These are phyloP conservation scores for Ectemnius lituratus DNA, from an alignment of 2,888 invertebrate species.

Conservation along the genomic window DNA sequence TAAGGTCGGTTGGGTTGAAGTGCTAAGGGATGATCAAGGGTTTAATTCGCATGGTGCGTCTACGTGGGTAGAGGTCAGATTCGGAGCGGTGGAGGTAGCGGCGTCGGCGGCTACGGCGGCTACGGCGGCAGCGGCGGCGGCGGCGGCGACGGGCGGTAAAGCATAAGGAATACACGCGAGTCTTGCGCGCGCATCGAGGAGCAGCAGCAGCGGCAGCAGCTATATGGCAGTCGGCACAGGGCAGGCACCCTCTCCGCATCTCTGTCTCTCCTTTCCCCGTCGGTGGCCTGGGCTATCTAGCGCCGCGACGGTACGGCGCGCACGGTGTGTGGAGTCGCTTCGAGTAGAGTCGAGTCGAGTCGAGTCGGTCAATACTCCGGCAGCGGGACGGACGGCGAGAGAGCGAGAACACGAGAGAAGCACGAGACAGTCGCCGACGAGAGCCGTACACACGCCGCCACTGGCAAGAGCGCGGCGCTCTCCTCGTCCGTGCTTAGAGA, in stretches of 20 bases:
- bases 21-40: not conserved
- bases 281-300: conserved; percentile 10
- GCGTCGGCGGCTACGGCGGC: no score
- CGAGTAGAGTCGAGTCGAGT: conserved; percentile 56
- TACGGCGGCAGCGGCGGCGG: no score
- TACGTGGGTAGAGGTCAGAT: conserved; percentile 18
- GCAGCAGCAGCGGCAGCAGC: conserved; percentile 10
- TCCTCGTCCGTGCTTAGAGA: not conserved
- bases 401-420: conserved; percentile 24
- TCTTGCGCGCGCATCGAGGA: conserved; percentile 35
- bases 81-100: not conserved
- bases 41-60: conserved; percentile 32
- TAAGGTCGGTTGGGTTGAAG: no score
- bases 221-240: conserved; percentile 41
- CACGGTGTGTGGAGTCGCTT: conserved; percentile 44
- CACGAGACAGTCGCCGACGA: conserved; percentile 18
- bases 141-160: no score
- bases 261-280: conserved; percentile 7
- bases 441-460: conserved; percentile 1
- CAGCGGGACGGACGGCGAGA: conserved; percentile 67
- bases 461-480: no score
- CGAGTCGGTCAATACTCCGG: conserved; percentile 77
- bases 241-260: conserved; percentile 43
- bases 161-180: no score
- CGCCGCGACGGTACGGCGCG: conserved; percentile 39